These are phyloP conservation scores for Drosophila bocqueti DNA, from an alignment of 1,140 invertebrate species.

Conservation along the genomic window DNA sequence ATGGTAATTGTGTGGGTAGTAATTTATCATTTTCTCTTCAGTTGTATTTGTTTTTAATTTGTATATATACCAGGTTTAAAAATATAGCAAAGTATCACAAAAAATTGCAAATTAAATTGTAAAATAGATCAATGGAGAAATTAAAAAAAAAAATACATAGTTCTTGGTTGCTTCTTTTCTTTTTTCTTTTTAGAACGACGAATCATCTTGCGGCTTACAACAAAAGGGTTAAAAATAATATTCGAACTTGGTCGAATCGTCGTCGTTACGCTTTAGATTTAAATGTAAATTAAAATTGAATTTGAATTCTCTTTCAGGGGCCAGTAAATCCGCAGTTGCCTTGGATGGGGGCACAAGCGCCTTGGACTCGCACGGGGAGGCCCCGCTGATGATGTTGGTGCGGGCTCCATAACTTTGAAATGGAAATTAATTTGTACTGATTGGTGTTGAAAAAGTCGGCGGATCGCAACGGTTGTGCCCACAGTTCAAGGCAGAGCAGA, in stretches of 20 bases:
- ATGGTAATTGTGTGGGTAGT: constrained; percentile 30
- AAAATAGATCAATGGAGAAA: constrained; percentile 78
- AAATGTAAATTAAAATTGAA: constrained; percentile 57
- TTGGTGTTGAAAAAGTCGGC: constrained; percentile 62
- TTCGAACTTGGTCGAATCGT: constrained; percentile 68
- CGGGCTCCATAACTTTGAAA: constrained; percentile 67
- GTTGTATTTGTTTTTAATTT: constrained; percentile 56
- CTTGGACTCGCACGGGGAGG: constrained; percentile 29
- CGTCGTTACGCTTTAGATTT: constrained; percentile 44
- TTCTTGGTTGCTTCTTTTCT: constrained; percentile 34
- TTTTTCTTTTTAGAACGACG: constrained; percentile 53
- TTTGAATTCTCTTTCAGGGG: constrained; percentile 28
- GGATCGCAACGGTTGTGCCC: constrained; percentile 36
- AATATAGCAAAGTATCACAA: constrained; percentile 84
- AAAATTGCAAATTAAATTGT: constrained; percentile 83
- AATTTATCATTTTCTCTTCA: constrained; percentile 43
- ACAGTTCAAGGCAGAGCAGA: constrained; percentile 30
- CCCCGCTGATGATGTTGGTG: constrained; percentile 25
- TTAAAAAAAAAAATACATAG: constrained; percentile 54
- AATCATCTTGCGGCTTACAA: constrained; percentile 64
- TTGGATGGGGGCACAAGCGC: constrained; percentile 36
- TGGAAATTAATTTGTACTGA: constrained; percentile 82
- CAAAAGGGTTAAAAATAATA: constrained; percentile 69
- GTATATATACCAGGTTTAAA: constrained; percentile 72
- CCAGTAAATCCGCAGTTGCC: constrained; percentile 17